Conservation (phyloP, 2,888 invertebrate genomes). For the Athalia rosae region DNA sequence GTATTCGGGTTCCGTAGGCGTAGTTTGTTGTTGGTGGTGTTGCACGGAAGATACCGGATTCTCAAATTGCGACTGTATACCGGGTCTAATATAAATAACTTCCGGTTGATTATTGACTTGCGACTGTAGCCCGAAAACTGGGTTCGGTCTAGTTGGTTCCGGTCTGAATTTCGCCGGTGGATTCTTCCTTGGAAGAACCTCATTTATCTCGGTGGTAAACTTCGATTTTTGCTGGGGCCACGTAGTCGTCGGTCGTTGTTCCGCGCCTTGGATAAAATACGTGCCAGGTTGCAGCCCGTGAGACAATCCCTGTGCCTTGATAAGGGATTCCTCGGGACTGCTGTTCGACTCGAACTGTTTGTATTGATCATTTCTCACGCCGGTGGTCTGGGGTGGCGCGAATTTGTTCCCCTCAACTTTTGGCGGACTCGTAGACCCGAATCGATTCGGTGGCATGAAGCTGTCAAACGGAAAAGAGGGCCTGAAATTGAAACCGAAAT, state of each 20-base stretch:
- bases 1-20: constrained; percentile 58
- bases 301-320: constrained; percentile 22
- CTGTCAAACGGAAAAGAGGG: constrained; percentile 65
- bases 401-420: constrained; percentile 39
- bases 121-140: constrained; percentile 42
- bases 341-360: constrained; percentile 51
- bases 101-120: constrained; percentile 53
- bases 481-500: constrained; percentile 61
- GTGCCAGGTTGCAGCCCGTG: constrained; percentile 48
- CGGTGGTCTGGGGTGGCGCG: background rate
- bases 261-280: constrained; percentile 62
- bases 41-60: constrained; percentile 12
- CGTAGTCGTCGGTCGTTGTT: constrained; percentile 58
- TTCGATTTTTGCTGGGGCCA: constrained; percentile 60
- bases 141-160: constrained; percentile 50
- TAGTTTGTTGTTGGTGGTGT: constrained; percentile 12
- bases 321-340: constrained; percentile 14
- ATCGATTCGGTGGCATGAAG: constrained; percentile 58
- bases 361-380: constrained; percentile 30
- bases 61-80: constrained; percentile 44
- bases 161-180: constrained; percentile 64
- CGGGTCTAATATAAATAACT: constrained; percentile 60
- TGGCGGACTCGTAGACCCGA: constrained; percentile 52
- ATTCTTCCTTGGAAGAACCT: constrained; percentile 65
- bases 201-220: constrained; percentile 64